phyloP scores from a whole-genome alignment of 2,888 invertebrate species.

The Lithophane ornitopus region DNA sequence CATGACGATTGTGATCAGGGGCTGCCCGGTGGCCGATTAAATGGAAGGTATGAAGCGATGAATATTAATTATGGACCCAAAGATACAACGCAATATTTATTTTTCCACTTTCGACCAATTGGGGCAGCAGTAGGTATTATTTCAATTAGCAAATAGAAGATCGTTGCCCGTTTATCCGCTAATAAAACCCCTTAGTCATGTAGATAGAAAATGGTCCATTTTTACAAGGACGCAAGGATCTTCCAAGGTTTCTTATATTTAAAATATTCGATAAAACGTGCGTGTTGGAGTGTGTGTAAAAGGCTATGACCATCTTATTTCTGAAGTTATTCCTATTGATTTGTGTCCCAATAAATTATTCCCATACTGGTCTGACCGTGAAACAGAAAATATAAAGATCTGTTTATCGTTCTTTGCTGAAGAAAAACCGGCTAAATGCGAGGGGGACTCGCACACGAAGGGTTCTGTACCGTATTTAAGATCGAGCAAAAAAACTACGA shows the following conservation, averaged over 20 bases:
- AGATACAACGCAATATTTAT: neutral
- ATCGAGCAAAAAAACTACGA: too few relatives aligned
- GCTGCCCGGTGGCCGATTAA: neutral
- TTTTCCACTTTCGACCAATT: neutral
- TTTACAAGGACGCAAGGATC: neutral
- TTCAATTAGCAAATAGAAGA: neutral
- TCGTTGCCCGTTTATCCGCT: neutral
- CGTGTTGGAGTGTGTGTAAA: neutral
- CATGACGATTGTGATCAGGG: neutral
- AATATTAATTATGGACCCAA: neutral
- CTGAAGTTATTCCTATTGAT: constrained; percentile 36
- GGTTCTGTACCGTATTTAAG: too few relatives aligned
- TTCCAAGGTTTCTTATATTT: neutral
- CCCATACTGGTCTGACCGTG: constrained; percentile 22
- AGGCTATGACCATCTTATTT: neutral
- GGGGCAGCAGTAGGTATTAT: neutral
- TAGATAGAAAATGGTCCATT: neutral
- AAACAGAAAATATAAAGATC: constrained; percentile 42
- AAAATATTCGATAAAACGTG: neutral
- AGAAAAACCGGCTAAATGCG: constrained; percentile 13
- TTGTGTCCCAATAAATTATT: constrained; percentile 38
- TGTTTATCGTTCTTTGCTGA: constrained; percentile 35
- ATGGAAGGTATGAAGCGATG: neutral
- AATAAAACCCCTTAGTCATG: too few relatives aligned
- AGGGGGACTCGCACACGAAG: too few relatives aligned